Percentiles rank a stretch among this genome's conserved stretches.
Conservation (phyloP, 2,113 vertebrate species). For the Paraplagusia blochii region DNA sequence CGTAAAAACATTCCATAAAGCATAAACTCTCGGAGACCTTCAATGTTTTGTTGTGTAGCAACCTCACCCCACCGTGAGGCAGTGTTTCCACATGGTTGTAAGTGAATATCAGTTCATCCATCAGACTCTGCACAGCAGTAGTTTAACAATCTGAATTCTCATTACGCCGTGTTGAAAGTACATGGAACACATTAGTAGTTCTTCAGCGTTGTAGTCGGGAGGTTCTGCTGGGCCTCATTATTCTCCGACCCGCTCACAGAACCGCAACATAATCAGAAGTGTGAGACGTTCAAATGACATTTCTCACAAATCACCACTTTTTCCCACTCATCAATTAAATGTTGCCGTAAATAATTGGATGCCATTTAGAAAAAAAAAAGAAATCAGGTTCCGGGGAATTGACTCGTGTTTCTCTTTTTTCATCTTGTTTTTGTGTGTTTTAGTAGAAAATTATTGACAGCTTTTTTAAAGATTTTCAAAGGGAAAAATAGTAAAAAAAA, state of each 20-base stretch:
- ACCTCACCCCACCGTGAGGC: conserved; percentile 15
- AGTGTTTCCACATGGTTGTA: conserved; percentile 22
- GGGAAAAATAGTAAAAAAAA: too few species aligned
- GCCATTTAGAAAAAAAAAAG: conserved; percentile 43
- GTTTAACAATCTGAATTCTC: conserved; percentile 31
- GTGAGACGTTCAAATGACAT: conserved; percentile 19
- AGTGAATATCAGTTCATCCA: conserved; percentile 44
- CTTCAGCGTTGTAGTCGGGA: conserved; percentile 7
- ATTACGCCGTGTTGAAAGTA: conserved; percentile 38
- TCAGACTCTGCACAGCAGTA: conserved; percentile 10
- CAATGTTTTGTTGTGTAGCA: too few species aligned
- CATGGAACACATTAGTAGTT: conserved; percentile 24
- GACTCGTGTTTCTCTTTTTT: too few species aligned
- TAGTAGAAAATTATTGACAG: too few species aligned
- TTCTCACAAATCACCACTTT: conserved; percentile 43
- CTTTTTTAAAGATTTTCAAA: too few species aligned
- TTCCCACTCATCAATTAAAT: conserved; percentile 36
- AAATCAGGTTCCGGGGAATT: too few species aligned
- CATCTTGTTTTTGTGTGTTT: too few species aligned
- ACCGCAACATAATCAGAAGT: conserved; percentile 36
- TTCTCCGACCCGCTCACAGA: conserved; percentile 12
- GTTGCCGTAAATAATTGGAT: conserved; percentile 37
- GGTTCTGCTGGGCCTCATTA: conserved; percentile 21
- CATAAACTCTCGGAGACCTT: too few species aligned
- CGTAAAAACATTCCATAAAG: too few species aligned